A percentile compares a stretch with the other conserved stretches of the same genome.
These are phyloP conservation scores for Amphimallon solstitiale DNA, from an alignment of 2,888 invertebrate genomes.

Conservation along the genomic window DNA sequence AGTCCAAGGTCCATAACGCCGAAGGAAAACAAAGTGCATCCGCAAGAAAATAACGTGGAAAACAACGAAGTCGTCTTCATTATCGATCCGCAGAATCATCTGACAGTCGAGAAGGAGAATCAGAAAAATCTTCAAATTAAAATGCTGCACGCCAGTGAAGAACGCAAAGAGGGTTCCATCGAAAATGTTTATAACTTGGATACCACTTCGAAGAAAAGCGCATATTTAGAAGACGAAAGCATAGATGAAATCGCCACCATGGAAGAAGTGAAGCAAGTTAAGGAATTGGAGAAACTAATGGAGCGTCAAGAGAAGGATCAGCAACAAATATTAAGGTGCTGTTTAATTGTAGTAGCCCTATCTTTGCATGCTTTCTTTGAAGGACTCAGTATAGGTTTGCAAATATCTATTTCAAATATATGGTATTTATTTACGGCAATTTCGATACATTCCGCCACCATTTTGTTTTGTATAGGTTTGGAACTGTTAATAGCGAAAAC, in stretches of 20 bases:
- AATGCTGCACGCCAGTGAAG: background rate
- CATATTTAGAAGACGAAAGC: slow-evolving; percentile 36
- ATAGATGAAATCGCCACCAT: slow-evolving; percentile 41
- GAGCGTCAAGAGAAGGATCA: slow-evolving; percentile 51
- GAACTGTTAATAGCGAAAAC: slow-evolving; percentile 64
- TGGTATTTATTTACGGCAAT: slow-evolving; percentile 67
- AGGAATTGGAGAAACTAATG: slow-evolving; percentile 50
- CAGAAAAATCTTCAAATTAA: slow-evolving; percentile 44
- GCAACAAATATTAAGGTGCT: slow-evolving; percentile 60
- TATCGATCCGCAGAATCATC: slow-evolving; percentile 15
- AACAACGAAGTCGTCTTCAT: slow-evolving; percentile 22
- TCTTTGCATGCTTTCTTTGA: slow-evolving; percentile 68
- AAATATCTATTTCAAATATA: slow-evolving; percentile 61
- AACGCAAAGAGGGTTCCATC: slow-evolving; percentile 23
- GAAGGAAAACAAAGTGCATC: slow-evolving; percentile 42
- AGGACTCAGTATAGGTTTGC: slow-evolving; percentile 67
- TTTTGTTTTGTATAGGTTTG: slow-evolving; percentile 67
- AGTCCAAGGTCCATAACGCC: slow-evolving; percentile 18
- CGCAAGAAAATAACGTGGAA: slow-evolving; percentile 30
- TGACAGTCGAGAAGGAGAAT: slow-evolving; percentile 47
- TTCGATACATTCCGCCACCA: slow-evolving; percentile 66
- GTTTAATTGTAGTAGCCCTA: slow-evolving; percentile 64
- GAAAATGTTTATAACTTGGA: slow-evolving; percentile 33
- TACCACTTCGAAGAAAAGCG: slow-evolving; percentile 10
- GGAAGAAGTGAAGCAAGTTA: slow-evolving; percentile 48